Percentiles rank a stretch among this genome's conserved stretches.
Evolutionary conservation across 2,888 invertebrate species (phyloP).

Genomic region (Lasioglossum vierecki): DNA sequence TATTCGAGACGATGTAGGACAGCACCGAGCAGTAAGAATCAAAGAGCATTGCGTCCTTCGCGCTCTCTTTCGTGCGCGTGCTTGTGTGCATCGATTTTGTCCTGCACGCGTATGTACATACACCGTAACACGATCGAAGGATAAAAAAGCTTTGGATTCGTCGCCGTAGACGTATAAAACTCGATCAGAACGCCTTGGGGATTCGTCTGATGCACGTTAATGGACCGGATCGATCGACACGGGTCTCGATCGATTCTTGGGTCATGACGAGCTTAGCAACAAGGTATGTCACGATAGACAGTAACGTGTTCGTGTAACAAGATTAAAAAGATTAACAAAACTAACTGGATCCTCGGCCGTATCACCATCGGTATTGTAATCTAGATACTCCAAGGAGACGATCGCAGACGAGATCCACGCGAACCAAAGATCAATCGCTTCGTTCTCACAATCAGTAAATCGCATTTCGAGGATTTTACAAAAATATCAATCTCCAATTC

Average conservation of each 20-base stretch:
- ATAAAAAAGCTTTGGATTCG: constrained; percentile 35
- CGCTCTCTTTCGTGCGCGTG: constrained; percentile 6
- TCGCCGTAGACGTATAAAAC: constrained; percentile 48
- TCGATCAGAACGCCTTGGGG: constrained; percentile 28
- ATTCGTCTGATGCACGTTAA: not conserved
- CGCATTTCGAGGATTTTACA: not conserved
- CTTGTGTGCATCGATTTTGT: constrained; percentile 28
- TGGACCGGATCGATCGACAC: constrained; percentile 13
- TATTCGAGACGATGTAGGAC: not conserved
- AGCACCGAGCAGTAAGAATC: constrained; percentile 14
- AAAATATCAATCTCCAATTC: not conserved
- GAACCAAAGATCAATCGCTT: not conserved
- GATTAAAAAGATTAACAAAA: constrained; percentile 41
- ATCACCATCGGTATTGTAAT: constrained; percentile 19
- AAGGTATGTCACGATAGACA: constrained; percentile 24
- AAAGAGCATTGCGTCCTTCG: constrained; percentile 9
- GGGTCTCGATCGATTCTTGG: constrained; percentile 23
- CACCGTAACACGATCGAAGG: constrained; percentile 16
- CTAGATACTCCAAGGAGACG: constrained; percentile 43
- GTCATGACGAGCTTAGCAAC: constrained; percentile 59
- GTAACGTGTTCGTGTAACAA: constrained; percentile 34
- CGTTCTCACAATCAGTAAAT: not conserved
- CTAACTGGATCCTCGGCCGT: constrained; percentile 15
- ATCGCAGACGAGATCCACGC: constrained; percentile 11
- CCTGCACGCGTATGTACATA: not conserved